These are phyloP conservation scores for Gymnocypris eckloni DNA, from an alignment of 2,797 vertebrate genomes.

Conservation along the genomic window DNA sequence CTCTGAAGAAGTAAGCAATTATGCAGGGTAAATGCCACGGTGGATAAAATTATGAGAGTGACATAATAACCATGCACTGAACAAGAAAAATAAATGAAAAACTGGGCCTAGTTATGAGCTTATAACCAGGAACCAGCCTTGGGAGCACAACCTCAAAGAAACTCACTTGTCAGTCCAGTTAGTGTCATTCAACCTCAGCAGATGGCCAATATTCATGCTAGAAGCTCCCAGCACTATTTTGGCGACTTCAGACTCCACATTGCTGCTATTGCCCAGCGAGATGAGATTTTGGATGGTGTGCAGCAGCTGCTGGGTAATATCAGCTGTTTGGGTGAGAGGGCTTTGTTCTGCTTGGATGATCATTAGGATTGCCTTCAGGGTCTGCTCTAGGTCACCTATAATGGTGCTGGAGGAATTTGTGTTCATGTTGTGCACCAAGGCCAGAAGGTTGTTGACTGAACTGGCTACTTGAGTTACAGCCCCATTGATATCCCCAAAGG, in stretches of 20 bases:
- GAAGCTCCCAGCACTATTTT: slow-evolving; percentile 46
- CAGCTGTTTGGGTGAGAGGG: slow-evolving; percentile 32
- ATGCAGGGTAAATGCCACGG: slow-evolving; percentile 44
- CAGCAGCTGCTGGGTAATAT: slow-evolving; percentile 57
- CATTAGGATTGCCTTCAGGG: slow-evolving; percentile 51
- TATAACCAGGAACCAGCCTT: slow-evolving; percentile 30
- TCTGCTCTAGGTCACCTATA: slow-evolving; percentile 51
- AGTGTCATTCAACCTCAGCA: slow-evolving; percentile 60
- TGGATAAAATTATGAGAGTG: slow-evolving; percentile 43
- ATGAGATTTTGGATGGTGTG: slow-evolving; percentile 54
- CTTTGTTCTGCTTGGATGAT: slow-evolving; percentile 40
- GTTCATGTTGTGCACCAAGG: slow-evolving; percentile 28
- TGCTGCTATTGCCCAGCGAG: slow-evolving; percentile 30
- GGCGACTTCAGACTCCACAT: slow-evolving; percentile 46
- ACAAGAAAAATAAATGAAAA: neutral
- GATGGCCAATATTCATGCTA: slow-evolving; percentile 47
- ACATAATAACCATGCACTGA: slow-evolving; percentile 34
- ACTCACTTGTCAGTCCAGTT: slow-evolving; percentile 66
- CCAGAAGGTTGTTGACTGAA: slow-evolving; percentile 56
- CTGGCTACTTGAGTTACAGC: slow-evolving; percentile 30
- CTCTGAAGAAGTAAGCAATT: slow-evolving; percentile 53
- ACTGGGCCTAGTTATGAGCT: slow-evolving; percentile 33
- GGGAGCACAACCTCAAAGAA: slow-evolving; percentile 33
- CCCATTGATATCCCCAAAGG: slow-evolving; percentile 22
- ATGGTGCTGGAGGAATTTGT: slow-evolving; percentile 31